A percentile compares a stretch with the other conserved stretches of the same genome.
phyloP scores from a whole-genome alignment of 2,888 invertebrate species.

The Rosalia funebris region DNA sequence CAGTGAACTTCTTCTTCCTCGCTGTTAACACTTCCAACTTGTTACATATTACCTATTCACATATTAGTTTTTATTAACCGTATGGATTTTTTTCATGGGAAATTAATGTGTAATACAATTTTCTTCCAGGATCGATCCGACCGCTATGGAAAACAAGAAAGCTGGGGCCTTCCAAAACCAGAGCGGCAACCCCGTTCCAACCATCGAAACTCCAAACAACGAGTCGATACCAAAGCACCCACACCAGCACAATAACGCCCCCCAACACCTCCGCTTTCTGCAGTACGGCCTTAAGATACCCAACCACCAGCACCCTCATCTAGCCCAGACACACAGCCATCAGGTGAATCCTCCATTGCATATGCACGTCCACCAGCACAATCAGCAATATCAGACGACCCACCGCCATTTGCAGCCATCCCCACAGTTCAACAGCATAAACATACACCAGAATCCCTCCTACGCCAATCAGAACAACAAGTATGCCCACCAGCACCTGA shows the following conservation, averaged over 20 bases:
- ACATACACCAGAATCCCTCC: slow-evolving; percentile 46
- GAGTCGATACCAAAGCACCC: slow-evolving; percentile 65
- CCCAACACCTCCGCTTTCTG: slow-evolving; percentile 67
- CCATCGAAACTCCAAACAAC: slow-evolving; percentile 48
- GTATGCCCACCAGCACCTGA: slow-evolving; percentile 39
- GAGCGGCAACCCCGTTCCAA: slow-evolving; percentile 39
- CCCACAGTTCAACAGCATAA: slow-evolving; percentile 46
- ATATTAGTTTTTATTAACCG: too few relatives aligned
- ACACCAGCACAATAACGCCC: slow-evolving; percentile 69
- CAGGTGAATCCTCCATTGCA: slow-evolving; percentile 66
- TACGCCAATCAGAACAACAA: slow-evolving; percentile 21
- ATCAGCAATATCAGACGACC: slow-evolving; percentile 49
- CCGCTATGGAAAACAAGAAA: slow-evolving; percentile 62
- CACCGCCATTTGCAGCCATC: slow-evolving; percentile 51
- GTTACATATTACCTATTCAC: too few relatives aligned
- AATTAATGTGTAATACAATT: too few relatives aligned
- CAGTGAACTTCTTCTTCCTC: too few relatives aligned
- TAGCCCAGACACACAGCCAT: slow-evolving; percentile 61
- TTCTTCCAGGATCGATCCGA: slow-evolving; percentile 60
- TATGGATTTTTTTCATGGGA: too few relatives aligned
- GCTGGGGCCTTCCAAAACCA: slow-evolving; percentile 53
- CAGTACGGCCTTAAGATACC: slow-evolving; percentile 70
- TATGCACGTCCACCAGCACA: slow-evolving; percentile 56
- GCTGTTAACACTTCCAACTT: too few relatives aligned
- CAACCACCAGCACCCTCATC: slow-evolving; percentile 63